These are phyloP conservation scores for Manis crassicaudata DNA, from an alignment of 2,797 vertebrate genomes.

Conservation along the genomic window DNA sequence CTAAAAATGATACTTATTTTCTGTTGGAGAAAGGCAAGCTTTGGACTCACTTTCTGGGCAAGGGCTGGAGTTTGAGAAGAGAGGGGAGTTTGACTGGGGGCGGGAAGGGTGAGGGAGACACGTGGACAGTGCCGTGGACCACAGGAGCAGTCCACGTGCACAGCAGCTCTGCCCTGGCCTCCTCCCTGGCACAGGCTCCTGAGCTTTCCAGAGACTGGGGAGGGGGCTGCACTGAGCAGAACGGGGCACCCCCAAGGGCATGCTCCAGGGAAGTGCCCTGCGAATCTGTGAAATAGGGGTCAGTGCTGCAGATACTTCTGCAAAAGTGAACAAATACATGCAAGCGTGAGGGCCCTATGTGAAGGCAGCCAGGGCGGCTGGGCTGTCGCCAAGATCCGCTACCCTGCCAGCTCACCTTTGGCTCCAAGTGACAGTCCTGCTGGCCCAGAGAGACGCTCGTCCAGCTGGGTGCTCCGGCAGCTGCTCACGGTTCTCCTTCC, in stretches of 20 bases:
- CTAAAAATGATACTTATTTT: neutral
- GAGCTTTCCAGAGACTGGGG: too few species aligned
- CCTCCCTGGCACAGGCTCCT: neutral
- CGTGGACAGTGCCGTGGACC: too few species aligned
- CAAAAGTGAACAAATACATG: neutral
- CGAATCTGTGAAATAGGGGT: neutral
- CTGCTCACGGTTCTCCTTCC: neutral
- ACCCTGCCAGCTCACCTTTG: neutral
- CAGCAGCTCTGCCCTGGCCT: too few species aligned
- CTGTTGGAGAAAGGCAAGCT: neutral
- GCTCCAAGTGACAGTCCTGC: neutral
- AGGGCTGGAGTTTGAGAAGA: neutral
- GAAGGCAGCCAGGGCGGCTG: neutral
- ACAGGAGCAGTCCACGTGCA: fast-evolving
- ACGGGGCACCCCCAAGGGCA: neutral
- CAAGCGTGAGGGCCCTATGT: fast-evolving
- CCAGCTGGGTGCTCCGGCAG: neutral
- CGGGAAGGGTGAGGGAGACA: too few species aligned
- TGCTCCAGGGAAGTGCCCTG: neutral
- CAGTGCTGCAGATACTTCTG: neutral
- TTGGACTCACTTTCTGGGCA: neutral
- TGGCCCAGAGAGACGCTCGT: neutral
- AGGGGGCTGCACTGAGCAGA: neutral
- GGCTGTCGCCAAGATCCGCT: too few species aligned
- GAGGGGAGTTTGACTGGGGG: too few species aligned